phyloP scores from a whole-genome alignment of 1,140 invertebrate species.

The Dreissena rostriformis region DNA sequence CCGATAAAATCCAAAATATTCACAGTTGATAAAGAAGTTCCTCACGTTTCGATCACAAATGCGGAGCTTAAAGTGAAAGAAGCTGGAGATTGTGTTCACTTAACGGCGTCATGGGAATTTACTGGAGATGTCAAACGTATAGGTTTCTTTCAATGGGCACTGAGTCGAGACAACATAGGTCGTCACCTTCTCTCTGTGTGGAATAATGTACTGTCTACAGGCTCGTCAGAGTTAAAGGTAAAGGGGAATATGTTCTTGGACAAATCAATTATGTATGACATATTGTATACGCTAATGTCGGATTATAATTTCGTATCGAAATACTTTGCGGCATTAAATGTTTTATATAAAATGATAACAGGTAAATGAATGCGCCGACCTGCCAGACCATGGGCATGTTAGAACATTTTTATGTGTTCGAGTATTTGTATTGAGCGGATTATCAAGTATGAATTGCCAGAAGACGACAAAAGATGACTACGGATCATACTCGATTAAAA shows the following conservation, averaged over 20 bases:
- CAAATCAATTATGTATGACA: not conserved
- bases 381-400: constrained; percentile 16
- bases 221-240: not conserved
- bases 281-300: not conserved
- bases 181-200: not conserved
- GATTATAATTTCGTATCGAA: too few species aligned
- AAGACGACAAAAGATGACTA: not conserved
- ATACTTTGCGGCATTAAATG: too few species aligned
- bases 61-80: not conserved
- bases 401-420: constrained; percentile 17
- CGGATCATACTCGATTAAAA: not conserved
- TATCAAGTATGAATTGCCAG: not conserved
- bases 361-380: constrained; percentile 14
- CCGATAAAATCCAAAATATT: not conserved
- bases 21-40: not conserved
- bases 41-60: not conserved
- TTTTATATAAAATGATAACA: not conserved
- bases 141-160: constrained; percentile 19
- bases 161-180: constrained; percentile 5
- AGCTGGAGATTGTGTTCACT: not conserved
- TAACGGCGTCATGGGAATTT: not conserved
- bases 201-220: not conserved
- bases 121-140: not conserved
- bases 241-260: not conserved
- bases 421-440: constrained; percentile 2